phyloP scores from a whole-genome alignment of 2,888 invertebrate genomes.

The Tachina grossa region DNA sequence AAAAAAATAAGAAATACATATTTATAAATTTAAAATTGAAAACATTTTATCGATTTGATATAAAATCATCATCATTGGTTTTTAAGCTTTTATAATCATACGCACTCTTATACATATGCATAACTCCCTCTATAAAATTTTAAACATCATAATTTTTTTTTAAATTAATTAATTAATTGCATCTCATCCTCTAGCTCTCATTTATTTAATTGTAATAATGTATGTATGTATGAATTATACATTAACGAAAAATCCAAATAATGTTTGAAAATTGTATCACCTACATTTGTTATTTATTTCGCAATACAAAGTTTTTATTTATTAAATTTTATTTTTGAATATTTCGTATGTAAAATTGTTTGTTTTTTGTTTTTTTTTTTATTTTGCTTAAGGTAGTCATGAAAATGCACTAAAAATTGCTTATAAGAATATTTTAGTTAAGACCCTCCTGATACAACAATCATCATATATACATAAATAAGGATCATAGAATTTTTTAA shows the following conservation, averaged over 20 bases:
- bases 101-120: slow-evolving; percentile 7
- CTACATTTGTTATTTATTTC: slow-evolving; percentile 69
- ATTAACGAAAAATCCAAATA: slow-evolving; percentile 11
- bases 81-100: slow-evolving; percentile 63
- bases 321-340: slow-evolving; percentile 33
- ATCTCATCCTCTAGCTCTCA: slow-evolving; percentile 8
- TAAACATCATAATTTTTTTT: slow-evolving; percentile 3
- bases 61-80: slow-evolving; percentile 60
- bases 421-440: slow-evolving; percentile 16
- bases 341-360: slow-evolving; percentile 29
- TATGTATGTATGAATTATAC: slow-evolving; percentile 11
- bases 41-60: slow-evolving; percentile 69
- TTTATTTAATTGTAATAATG: slow-evolving; percentile 26
- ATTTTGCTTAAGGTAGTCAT: slow-evolving; percentile 6
- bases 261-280: slow-evolving; percentile 17
- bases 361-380: slow-evolving; percentile 34
- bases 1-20: slow-evolving; percentile 44
- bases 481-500: slow-evolving; percentile 11
- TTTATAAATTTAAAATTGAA: slow-evolving; percentile 50
- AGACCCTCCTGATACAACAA: slow-evolving; percentile 3
- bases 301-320: slow-evolving; percentile 50
- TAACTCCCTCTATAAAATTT: slow-evolving; percentile 24
- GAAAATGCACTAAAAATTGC: slow-evolving; percentile 33
- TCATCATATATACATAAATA: too few species aligned
- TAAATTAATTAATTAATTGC: slow-evolving; percentile 33